phyloP scores from a whole-genome alignment of 2,113 vertebrate genomes.

The Smithornis capensis region DNA sequence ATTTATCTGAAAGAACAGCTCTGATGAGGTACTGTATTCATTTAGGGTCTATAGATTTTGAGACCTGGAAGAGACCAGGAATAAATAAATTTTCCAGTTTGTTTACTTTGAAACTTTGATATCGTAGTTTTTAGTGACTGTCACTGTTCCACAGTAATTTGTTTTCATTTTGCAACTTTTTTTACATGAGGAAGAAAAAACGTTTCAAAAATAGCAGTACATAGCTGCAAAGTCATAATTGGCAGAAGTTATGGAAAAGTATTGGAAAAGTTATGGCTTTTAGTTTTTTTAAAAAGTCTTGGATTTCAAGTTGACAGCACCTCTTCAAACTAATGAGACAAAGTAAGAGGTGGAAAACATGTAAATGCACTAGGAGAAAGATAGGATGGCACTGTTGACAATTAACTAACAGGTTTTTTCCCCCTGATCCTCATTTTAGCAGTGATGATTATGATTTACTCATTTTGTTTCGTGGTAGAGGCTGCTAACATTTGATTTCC shows the following conservation, averaged over 20 bases:
- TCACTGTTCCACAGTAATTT: not conserved
- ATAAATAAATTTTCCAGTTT: not conserved
- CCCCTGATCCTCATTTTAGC: not conserved
- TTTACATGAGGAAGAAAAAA: not conserved
- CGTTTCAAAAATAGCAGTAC: not conserved
- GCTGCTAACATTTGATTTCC: conserved; percentile 40
- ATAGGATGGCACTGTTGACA: not conserved
- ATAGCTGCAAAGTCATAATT: not conserved
- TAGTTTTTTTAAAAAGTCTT: not conserved
- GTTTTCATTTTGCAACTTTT: not conserved
- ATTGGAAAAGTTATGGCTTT: not conserved
- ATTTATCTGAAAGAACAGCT: not conserved
- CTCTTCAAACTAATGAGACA: conserved; percentile 13
- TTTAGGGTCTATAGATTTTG: not conserved
- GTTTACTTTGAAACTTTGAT: not conserved
- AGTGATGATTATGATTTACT: conserved; percentile 41
- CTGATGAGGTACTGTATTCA: not conserved
- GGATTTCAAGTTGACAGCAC: not conserved
- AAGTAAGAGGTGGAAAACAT: not conserved
- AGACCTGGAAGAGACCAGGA: not conserved
- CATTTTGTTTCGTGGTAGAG: conserved; percentile 8
- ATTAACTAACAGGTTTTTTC: no score
- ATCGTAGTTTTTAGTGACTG: not conserved
- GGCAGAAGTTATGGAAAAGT: not conserved
- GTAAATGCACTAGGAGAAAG: not conserved